Base-by-base conservation (phyloP, 2,797 vertebrate genomes). In the Acanthurus tractus region DNA sequence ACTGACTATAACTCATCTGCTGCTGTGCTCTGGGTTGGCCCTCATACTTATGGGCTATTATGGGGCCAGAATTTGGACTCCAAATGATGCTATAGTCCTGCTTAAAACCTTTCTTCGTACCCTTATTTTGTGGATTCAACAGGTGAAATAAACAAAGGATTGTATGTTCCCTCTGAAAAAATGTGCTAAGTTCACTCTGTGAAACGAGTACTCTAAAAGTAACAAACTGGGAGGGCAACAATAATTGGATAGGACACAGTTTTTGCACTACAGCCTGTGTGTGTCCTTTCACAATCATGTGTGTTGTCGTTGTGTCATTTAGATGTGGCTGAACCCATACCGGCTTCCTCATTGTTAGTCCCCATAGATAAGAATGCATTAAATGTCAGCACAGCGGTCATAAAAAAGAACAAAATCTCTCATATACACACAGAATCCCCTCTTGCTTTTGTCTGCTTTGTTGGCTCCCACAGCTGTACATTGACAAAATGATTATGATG, bases 191-290 rank as follows among this genome's bases (percentile, higher is more conserved):
- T 61, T 29, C 13, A 12, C 45, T 59, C 34, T 1, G 1, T 52
- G 17, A 50, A 50, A 74, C 45, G 12, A 73, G 13, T 36, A 29
- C 18, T 59, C 36, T 13, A 12, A 63, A 65, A 57, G 34, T 61
- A 62, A 17, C 46, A 65, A 73, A 63, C 62, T 74, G 42, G 13
- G 79, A 71, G 34, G n/a, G 22, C 42, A 76, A 78, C 61, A 77
- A 63, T 62, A 54, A 64, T 45, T 49, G 63, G 54, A 83, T 82
- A 80, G 58, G 75, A 66, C 38, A 72, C n/a, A 71, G 48, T 56
- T 55, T 56, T 68, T 57, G 13, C 15, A 38, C 38, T 34, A 18
- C 42, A 52, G 29, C 46, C 56, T 6, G 25, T 42, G 38, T 65
- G 40, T 52, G 42, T 76, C 65, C 57, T 66, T 62, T 74, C 34